A percentile compares a stretch with the other conserved stretches of the same genome.
Evolutionary conservation across 2,113 vertebrate species (phyloP).

Genomic region (Sarotherodon lohbergeri): DNA sequence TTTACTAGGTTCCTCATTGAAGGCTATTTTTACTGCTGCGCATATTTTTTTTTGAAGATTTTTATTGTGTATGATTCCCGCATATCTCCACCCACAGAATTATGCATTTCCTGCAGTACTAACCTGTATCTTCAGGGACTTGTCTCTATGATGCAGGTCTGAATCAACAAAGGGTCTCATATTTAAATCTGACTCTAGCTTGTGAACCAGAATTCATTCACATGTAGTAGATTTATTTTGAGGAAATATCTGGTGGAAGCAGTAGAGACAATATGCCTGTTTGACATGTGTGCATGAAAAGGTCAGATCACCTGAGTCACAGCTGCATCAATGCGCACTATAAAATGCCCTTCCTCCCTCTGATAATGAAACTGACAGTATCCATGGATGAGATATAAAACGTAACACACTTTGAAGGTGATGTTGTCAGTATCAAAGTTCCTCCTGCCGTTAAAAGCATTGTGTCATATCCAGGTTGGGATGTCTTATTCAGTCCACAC

Average conservation of each 20-base stretch:
- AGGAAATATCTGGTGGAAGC: not conserved
- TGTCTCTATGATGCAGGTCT: not conserved
- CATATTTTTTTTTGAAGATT: conserved; percentile 4
- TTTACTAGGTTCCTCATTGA: conserved; percentile 64
- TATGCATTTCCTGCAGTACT: conserved; percentile 41
- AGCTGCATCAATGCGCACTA: not conserved
- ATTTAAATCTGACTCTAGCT: not conserved
- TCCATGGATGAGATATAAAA: not conserved
- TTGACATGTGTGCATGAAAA: not conserved
- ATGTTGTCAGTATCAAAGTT: not conserved
- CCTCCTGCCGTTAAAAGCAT: not conserved
- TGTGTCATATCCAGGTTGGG: conserved; percentile 34
- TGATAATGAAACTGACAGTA: not conserved
- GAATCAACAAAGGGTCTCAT: conserved; percentile 13
- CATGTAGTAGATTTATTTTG: not conserved
- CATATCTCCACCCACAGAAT: conserved; percentile 34
- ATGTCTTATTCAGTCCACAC: conserved; percentile 42
- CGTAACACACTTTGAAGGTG: not conserved
- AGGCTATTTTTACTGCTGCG: conserved; percentile 60
- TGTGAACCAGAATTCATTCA: not conserved
- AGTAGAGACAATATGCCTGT: not conserved
- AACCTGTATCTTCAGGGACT: conserved; percentile 37
- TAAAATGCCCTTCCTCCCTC: not conserved
- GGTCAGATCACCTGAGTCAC: not conserved
- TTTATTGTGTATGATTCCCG: conserved; percentile 64